Evolutionary conservation across 2,888 invertebrate genomes (phyloP).

Genomic region (Ochropleura leucogaster): DNA sequence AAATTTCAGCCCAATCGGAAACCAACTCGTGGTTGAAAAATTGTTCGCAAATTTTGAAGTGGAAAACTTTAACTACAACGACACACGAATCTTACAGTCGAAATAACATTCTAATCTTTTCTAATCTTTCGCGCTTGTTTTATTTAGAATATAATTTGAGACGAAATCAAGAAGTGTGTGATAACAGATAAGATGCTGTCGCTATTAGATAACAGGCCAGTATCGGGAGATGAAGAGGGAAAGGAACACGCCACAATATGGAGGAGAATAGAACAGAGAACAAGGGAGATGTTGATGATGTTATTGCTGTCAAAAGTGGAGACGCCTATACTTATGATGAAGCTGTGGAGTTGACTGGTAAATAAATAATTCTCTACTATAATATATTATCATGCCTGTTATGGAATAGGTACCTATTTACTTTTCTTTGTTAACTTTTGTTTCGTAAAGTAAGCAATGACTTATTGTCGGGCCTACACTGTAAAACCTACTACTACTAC

Average conservation of each 20-base stretch:
- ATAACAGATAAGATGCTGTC: slow-evolving; percentile 31
- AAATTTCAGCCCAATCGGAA: not conserved
- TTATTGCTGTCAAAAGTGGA: slow-evolving; percentile 4
- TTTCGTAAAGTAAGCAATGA: no score
- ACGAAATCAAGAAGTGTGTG: not conserved
- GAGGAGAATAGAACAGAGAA: not conserved
- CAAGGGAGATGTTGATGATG: not conserved
- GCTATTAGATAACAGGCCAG: slow-evolving; percentile 21
- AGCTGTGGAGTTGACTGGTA: slow-evolving; percentile 77
- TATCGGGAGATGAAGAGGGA: slow-evolving; percentile 22
- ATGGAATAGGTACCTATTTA: not conserved
- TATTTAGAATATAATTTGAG: not conserved
- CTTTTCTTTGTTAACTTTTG: no score
- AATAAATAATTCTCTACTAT: not conserved
- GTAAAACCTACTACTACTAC: no score
- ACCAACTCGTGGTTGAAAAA: no score
- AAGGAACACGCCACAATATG: slow-evolving; percentile 22
- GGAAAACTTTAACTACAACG: no score
- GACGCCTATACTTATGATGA: slow-evolving; percentile 71
- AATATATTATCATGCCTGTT: not conserved
- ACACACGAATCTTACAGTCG: not conserved
- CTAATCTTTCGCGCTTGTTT: not conserved
- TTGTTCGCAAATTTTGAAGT: no score
- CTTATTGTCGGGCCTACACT: no score
- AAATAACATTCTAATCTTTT: not conserved